Base-by-base conservation (phyloP, 1,140 invertebrate genomes). In the Tribolium castaneum region DNA sequence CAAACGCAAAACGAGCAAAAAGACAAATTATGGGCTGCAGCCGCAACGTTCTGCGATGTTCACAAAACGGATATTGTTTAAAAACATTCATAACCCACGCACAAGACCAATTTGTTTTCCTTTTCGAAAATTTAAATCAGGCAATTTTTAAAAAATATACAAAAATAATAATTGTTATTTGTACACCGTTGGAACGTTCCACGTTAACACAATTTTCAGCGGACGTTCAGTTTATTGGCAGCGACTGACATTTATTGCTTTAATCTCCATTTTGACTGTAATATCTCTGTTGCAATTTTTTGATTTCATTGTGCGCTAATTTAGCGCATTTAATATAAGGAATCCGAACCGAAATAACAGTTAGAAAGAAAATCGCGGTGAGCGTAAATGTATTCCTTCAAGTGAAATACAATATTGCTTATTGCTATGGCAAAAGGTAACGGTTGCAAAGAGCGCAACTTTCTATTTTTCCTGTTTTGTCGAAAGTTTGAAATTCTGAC, bases 401-500 rank as follows among this genome's bases (percentile, higher is more conserved):
- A 66, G 59, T 66, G 59, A 66, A 66, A 66, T 66, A 66, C 59
- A 66, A 66, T 66, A 66, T 66, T 66, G 59, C 59, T 66, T 66
- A 66, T 66, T 66, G 59, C 59, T 66, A 66, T 66, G 59, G 59
- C 59, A 66, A 66, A 59, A 66, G 59, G 59, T 66, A 66, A 66
- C 59, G 59, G 25, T 66, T 34, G 59, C 59, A 66, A 66, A 66
- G 59, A 34, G 39, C 39, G 10, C 14, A 66, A 66, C 25, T 35
- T 66, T 66, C n/a, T 66, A 6, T 34, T 66, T 66, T 66, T 66
- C 12, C 6, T 62, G 9, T 22, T 66, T 66, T 66, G 25, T 66
- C 13, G 25, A 14, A 66, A 66, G 34, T 66, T 66, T 66, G 30
- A 66, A 13, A 66, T 66, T 35, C 59, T 66, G 54, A 66, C 59